Evolutionary conservation across 2,113 vertebrate species (phyloP), one percentile per base, ranked within the genome.

Genomic region (Tautogolabrus adspersus): DNA sequence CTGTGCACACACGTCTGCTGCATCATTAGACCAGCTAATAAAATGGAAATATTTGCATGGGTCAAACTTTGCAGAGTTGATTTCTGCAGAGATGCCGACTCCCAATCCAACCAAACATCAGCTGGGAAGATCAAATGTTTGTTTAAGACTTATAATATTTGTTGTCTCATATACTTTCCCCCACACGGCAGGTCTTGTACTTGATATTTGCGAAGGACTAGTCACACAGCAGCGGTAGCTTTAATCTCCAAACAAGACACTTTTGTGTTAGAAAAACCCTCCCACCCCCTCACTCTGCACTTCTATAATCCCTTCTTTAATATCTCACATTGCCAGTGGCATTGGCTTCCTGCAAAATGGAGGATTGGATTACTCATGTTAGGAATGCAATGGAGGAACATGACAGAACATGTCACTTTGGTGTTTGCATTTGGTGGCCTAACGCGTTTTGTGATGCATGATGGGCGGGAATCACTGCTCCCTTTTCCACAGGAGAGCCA

Each of bases 291-390:
- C 78, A 52, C 44, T 55, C 77, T 86, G 69, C 73, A 83, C 79
- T 79, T 89, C 73, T 65, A 79, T 91, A 89, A 92, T 93, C 82
- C 85, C 75, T 72, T 72, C 70, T 84, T 84, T 86, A 89, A 90
- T 87, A 87, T 87, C 80, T 85, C 87, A 86, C 75, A 37, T 71
- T 87, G 79, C 86, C 69, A 67, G 63, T 83, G 72, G 77, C 77
- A 12, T 87, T 86, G 59, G 66, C 73, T 72, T 87, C 70, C 66
- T 72, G 72, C 42, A 77, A 89, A 91, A 89, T 77, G 72, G 80
- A 76, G 83, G 81, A 54, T 78, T 77, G 79, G 84, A 88, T 88
- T 87, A 89, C 79, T 59, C 23, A 74, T 65, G 74, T 86, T 62
- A 70, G 75, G 85, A 89, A 88, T 73, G 85, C 61, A 75, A 72